Base-by-base conservation (phyloP, 2,797 vertebrate species). In the Hypotaenidia philippensis region DNA sequence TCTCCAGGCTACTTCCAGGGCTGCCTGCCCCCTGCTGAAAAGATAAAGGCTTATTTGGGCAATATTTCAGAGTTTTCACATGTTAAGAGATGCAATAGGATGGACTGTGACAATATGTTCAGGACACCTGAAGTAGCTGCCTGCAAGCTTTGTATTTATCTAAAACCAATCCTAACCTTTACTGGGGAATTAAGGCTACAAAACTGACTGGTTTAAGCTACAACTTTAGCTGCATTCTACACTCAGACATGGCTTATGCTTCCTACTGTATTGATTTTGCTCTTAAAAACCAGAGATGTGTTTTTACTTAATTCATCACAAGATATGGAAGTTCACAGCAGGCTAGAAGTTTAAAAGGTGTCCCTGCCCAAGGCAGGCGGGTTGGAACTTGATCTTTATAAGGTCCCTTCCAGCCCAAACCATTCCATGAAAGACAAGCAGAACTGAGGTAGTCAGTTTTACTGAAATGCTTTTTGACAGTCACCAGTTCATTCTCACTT, bases 361-460 rank as follows among this genome's bases (percentile, higher is more conserved):
- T 10, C 41, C 41, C 41, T 19, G 41, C 41, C 18, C 18, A 44
- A 44, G 41, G 41, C 41, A 44, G 41, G 41, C 36, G 41, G 41
- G 41, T 44, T 44, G 41, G 41, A 44, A 44, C 18, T 44, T 44
- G 41, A 44, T 44, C 41, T 44, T 44, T 44, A 44, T 44, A 44
- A 44, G 18, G 41, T 19, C 18, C 18, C 18, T 44, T 44, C 41
- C 41, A 44, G 41, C 41, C 41, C 41, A 9, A 10, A 44, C 41
- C 17, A 44, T 44, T 44, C 41, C 16, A 44, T 19, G 18, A 44
- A 44, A 44, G 41, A 44, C 18, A 44, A 44, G 95, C 74, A 92
- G 91, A 97, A 94, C 93, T 38, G 96, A 98, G 97, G 96, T 95
- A 97, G 97, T 93, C 85, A 59, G 65, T 85, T 96, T 96, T 86